Conservation (phyloP, 2,113 vertebrate species). For the Lycaon pictus region DNA sequence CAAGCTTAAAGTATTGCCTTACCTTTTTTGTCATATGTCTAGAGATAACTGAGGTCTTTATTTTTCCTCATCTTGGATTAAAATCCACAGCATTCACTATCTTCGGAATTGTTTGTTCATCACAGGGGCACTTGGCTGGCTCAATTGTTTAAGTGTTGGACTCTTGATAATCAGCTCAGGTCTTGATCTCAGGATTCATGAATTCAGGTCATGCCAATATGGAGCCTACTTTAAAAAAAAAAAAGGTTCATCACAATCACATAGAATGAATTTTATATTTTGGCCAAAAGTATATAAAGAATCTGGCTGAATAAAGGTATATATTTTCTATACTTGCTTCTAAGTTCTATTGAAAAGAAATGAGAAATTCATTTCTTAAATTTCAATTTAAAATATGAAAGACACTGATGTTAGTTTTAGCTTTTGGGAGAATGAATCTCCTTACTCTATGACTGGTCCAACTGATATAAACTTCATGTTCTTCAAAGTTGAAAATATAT, state of each 20-base stretch:
- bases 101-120: not conserved
- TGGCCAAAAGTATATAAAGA: conserved; percentile 36
- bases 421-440: conserved; percentile 44
- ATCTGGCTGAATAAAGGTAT: not conserved
- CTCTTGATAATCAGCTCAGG: not conserved
- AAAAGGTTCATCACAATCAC: not conserved
- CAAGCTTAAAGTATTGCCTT: conserved; percentile 30
- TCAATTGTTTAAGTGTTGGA: not conserved
- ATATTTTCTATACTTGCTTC: not conserved
- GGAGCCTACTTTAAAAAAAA: not conserved
- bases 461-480: conserved; percentile 26
- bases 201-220: not conserved
- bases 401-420: conserved; percentile 44
- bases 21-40: conserved; percentile 34
- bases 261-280: conserved; percentile 49
- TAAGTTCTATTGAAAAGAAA: not conserved
- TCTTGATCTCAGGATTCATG: not conserved
- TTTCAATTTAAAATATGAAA: conserved; percentile 59
- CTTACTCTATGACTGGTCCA: not conserved
- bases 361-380: conserved; percentile 13
- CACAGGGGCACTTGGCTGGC: not conserved
- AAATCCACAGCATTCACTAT: conserved; percentile 27
- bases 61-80: conserved; percentile 15
- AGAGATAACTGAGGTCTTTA: conserved; percentile 6
- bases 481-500: conserved; percentile 30